Percentiles rank a stretch among this genome's conserved stretches.
Evolutionary conservation across 2,797 vertebrate species (phyloP).

Genomic region (Microcaecilia unicolor): DNA sequence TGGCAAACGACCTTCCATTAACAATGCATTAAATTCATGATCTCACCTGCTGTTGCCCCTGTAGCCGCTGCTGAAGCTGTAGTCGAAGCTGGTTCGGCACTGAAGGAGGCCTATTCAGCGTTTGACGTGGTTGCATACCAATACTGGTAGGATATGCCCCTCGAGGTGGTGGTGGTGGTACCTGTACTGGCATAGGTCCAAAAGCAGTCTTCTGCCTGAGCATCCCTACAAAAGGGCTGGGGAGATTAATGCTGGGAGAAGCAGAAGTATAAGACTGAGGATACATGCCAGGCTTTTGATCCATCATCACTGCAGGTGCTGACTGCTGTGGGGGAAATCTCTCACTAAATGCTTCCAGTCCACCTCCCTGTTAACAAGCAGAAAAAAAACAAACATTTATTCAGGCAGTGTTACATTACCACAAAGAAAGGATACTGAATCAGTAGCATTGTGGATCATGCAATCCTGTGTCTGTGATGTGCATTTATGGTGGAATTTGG

Average conservation of each 20-base stretch:
- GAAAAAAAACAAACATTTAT: no score
- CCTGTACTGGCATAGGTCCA: slow-evolving; percentile 51
- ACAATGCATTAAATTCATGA: no score
- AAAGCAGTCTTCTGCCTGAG: slow-evolving; percentile 64
- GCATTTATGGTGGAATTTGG: no score
- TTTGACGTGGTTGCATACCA: slow-evolving; percentile 58
- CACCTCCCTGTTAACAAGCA: slow-evolving; percentile 78
- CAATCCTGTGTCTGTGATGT: no score
- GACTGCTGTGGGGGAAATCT: slow-evolving; percentile 61
- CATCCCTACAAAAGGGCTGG: slow-evolving; percentile 61
- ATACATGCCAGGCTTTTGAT: slow-evolving; percentile 61
- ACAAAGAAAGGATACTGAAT: no score
- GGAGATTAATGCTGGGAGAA: slow-evolving; percentile 57
- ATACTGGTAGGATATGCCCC: slow-evolving; percentile 63
- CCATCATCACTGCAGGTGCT: slow-evolving; percentile 58
- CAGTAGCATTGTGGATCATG: no score
- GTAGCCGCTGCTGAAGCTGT: slow-evolving; percentile 87
- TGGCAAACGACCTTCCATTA: no score
- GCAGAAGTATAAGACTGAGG: slow-evolving; percentile 67
- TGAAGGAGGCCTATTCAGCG: slow-evolving; percentile 55
- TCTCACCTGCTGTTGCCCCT: slow-evolving; percentile 84
- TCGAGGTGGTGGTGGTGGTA: slow-evolving; percentile 44
- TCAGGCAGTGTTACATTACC: no score
- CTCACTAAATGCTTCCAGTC: slow-evolving; percentile 69
- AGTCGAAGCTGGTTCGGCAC: slow-evolving; percentile 83